phyloP scores from a whole-genome alignment of 2,888 invertebrate genomes.

The Mycalesis mineus region DNA sequence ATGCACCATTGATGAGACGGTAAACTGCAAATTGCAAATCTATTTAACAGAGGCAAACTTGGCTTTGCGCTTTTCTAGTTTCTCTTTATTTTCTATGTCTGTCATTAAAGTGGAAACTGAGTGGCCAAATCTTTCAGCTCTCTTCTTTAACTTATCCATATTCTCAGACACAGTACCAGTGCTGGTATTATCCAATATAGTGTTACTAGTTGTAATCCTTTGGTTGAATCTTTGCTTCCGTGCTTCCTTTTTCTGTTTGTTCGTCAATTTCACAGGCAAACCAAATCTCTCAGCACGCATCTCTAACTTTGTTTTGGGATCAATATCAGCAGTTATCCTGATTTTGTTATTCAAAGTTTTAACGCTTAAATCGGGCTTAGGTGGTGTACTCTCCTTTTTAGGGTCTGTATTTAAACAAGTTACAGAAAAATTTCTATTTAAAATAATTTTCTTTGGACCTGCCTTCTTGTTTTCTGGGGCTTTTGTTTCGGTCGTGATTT shows the following conservation, averaged over 20 bases:
- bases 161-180: slow-evolving; percentile 60
- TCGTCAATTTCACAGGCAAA: slow-evolving; percentile 74
- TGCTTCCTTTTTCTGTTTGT: slow-evolving; percentile 81
- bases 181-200: slow-evolving; percentile 29
- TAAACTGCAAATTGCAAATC: slow-evolving; percentile 4
- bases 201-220: slow-evolving; percentile 32
- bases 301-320: slow-evolving; percentile 80
- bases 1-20: slow-evolving; percentile 8
- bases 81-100: slow-evolving; percentile 84
- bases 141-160: slow-evolving; percentile 85
- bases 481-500: slow-evolving; percentile 45
- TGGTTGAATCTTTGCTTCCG: slow-evolving; percentile 83
- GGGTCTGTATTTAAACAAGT: slow-evolving; percentile 43
- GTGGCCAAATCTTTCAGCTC: slow-evolving; percentile 91
- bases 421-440: slow-evolving; percentile 74
- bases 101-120: slow-evolving; percentile 86
- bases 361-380: slow-evolving; percentile 37
- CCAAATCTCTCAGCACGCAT: slow-evolving; percentile 91
- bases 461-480: slow-evolving; percentile 53
- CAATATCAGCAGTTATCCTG: slow-evolving; percentile 60
- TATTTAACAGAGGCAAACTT: slow-evolving; percentile 82
- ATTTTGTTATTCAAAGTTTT: slow-evolving; percentile 44
- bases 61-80: slow-evolving; percentile 86
- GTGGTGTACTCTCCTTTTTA: slow-evolving; percentile 34
- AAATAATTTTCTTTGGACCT: slow-evolving; percentile 79